Base-by-base conservation (phyloP, 1,140 invertebrate species). In the Drosophila sulfurigaster region DNA sequence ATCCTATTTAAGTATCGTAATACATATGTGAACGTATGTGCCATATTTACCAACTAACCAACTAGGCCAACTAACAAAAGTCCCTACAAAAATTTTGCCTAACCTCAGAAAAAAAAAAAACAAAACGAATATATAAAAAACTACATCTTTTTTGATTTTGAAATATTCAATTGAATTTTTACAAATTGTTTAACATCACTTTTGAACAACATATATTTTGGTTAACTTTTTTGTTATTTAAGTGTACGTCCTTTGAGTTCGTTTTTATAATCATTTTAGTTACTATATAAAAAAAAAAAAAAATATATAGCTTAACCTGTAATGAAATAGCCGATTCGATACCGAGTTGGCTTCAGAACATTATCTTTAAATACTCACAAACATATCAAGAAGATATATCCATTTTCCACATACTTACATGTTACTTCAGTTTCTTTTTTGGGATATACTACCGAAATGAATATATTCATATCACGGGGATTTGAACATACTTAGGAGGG, bases 241-340 rank as follows among this genome's bases (percentile, higher is more conserved):
- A 89, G 82, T 90, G 87, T 90, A 74, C 81, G 86, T 89, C 87
- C 81, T 91, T 89, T 88, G 25, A 87, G 83, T 87, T 87, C 52
- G 64, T 87, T 88, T 71, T 67, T 54, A 82, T 88, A 35, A 80
- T 87, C 54, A 87, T 88, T 88, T 73, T 57, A 80, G 59, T 69
- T 51, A 64, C 28, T 45, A 48, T 52, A 5, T 11, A n/a, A 32
- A 52, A 30, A 32, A 25, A 52, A 35, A 56, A 38, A 62, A 67
- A 71, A 78, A 64, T 43, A 56, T 48, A 16, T 75, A 75, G 68
- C 48, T 76, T 54, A 70, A 49, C 45, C 60, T 56, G 52, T 72
- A 56, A 59, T 45, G 28, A 13, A 46, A 7, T 48, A 51, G 46
- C 54, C 67, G 54, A 60, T 43, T 58, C 25, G 15, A 30, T 57